These are phyloP conservation scores for Alethe diademata DNA, from an alignment of 2,113 vertebrate species.

Conservation along the genomic window DNA sequence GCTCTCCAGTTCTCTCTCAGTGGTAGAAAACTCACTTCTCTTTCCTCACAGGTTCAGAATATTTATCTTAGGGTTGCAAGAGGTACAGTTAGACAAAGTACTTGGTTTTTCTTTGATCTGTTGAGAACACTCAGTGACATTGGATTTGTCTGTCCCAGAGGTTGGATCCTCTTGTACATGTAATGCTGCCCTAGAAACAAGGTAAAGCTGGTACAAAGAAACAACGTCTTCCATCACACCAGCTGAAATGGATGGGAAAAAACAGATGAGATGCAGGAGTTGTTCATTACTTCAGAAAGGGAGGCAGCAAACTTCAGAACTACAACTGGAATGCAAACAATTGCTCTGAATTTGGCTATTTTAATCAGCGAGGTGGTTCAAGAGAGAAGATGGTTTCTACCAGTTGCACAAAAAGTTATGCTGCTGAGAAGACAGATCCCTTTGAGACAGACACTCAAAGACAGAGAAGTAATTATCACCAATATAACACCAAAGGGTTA, in stretches of 20 bases:
- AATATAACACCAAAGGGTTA: slow-evolving; percentile 46
- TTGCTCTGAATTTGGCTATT: neutral
- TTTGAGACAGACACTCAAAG: slow-evolving; percentile 1
- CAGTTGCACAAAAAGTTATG: neutral
- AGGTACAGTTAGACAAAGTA: neutral
- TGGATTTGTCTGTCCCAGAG: neutral
- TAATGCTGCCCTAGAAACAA: neutral
- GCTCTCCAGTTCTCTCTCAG: neutral
- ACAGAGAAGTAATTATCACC: slow-evolving; percentile 47
- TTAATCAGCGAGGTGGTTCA: neutral
- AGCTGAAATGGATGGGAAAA: neutral
- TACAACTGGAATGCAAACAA: neutral
- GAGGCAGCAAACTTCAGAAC: neutral
- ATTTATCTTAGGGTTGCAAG: neutral
- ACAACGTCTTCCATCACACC: neutral
- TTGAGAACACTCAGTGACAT: neutral
- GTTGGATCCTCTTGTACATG: neutral
- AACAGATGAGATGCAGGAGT: neutral
- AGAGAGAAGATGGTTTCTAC: slow-evolving; percentile 1
- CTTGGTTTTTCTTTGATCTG: neutral
- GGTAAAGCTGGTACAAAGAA: neutral
- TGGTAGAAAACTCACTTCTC: neutral
- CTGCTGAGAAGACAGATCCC: neutral
- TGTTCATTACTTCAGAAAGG: slow-evolving; percentile 7
- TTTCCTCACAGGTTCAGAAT: neutral